Conservation (phyloP, 2,888 invertebrate species). For the Mythimna ferrago region DNA sequence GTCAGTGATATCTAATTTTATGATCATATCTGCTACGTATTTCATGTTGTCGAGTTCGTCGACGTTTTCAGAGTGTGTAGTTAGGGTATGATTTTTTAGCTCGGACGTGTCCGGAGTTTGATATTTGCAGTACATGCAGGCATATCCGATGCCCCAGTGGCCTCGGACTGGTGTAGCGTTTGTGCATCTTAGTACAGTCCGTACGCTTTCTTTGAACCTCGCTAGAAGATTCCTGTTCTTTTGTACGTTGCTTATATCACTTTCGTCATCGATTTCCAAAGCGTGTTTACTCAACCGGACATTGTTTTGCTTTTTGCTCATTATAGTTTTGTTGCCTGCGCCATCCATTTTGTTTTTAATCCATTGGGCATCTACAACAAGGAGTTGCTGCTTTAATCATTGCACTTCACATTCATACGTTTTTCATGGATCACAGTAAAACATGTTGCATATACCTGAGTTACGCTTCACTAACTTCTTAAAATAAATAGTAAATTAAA, state of each 20-base stretch:
- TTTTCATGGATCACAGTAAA: background rate
- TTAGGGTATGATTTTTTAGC: constrained; percentile 74
- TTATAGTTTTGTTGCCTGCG: background rate
- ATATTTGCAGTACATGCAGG: constrained; percentile 73
- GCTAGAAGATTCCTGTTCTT: constrained; percentile 14
- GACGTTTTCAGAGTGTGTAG: constrained; percentile 62
- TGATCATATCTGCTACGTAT: constrained; percentile 64
- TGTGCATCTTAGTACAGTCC: constrained; percentile 58
- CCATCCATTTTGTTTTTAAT: constrained; percentile 14
- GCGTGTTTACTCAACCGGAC: constrained; percentile 3
- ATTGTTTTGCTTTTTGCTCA: background rate
- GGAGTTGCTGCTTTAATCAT: constrained; percentile 55
- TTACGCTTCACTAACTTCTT: background rate
- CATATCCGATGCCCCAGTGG: constrained; percentile 73
- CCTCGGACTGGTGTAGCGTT: constrained; percentile 78
- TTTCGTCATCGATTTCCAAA: background rate
- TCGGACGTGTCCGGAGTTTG: constrained; percentile 67
- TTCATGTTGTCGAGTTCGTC: constrained; percentile 66
- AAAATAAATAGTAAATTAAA: no score
- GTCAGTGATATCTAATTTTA: constrained; percentile 77
- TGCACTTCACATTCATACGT: constrained; percentile 20
- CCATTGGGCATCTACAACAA: constrained; percentile 58
- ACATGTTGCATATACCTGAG: background rate
- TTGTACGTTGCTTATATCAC: background rate
- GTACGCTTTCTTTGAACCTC: constrained; percentile 53